Conservation (phyloP, 2,888 invertebrate species). For the Tiphia femorata region DNA sequence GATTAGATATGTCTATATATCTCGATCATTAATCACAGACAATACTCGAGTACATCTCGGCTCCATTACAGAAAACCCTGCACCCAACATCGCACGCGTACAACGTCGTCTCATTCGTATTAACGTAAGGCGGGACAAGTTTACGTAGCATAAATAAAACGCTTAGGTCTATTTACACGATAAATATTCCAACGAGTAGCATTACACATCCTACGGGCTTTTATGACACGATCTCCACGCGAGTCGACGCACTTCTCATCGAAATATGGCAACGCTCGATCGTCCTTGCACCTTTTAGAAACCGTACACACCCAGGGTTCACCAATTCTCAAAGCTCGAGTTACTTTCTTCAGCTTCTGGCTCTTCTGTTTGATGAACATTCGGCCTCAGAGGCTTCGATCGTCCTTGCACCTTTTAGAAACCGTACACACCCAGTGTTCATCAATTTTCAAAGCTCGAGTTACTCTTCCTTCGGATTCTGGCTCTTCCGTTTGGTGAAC, state of each 20-base stretch:
- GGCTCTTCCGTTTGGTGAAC: no score
- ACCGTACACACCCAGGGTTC: no score
- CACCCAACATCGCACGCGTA: conserved; percentile 28
- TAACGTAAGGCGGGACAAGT: conserved; percentile 24
- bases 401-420: no score
- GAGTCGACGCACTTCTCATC: conserved; percentile 9
- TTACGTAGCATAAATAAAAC: conserved; percentile 47
- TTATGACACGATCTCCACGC: conserved; percentile 41
- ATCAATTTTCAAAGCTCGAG: no score
- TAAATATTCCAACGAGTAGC: conserved; percentile 58
- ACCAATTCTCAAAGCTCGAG: no score
- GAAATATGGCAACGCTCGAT: conserved; percentile 48
- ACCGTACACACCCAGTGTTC: no score
- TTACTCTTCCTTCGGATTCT: no score
- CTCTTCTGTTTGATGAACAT: no score
- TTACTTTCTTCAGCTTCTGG: no score
- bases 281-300: no score
- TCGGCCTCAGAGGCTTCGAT: not conserved
- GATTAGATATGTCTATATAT: conserved; percentile 41
- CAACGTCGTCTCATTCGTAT: conserved; percentile 29
- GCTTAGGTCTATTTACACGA: conserved; percentile 60
- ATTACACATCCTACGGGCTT: conserved; percentile 7
- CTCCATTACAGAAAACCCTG: not conserved
- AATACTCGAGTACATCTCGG: conserved; percentile 52
- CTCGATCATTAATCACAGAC: conserved; percentile 66